A percentile compares a stretch with the other conserved stretches of the same genome.
Evolutionary conservation across 2,797 vertebrate genomes (phyloP).

Genomic region (Myotis myotis): DNA sequence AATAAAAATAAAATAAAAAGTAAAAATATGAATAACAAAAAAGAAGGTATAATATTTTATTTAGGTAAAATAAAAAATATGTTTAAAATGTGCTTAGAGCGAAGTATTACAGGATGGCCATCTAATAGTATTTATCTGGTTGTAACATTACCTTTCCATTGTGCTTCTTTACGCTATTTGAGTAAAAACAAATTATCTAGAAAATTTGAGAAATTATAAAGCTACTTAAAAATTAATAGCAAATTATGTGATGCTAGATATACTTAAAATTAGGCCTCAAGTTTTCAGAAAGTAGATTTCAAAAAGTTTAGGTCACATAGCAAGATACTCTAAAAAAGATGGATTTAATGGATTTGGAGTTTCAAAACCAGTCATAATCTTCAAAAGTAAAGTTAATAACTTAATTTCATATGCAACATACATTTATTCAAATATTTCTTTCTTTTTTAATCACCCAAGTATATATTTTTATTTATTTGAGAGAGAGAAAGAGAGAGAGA

Average conservation of each 20-base stretch:
- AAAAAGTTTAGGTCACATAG: background rate
- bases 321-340: background rate
- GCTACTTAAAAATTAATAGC: background rate
- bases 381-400: background rate
- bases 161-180: background rate
- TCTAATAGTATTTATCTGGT: background rate
- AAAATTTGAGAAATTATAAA: background rate
- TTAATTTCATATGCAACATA: background rate
- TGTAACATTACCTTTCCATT: background rate
- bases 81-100: background rate
- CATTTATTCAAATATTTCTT: constrained; percentile 13
- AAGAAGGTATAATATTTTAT: background rate
- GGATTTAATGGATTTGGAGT: background rate
- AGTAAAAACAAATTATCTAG: background rate
- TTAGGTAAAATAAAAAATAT: background rate
- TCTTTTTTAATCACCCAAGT: background rate
- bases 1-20: background rate
- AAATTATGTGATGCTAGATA: background rate
- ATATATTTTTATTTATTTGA: background rate
- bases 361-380: background rate
- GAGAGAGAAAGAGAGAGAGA: background rate
- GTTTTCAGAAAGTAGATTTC: background rate
- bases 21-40: background rate
- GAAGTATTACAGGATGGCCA: background rate
- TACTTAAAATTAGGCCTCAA: constrained; percentile 18